These are phyloP conservation scores for Callosobruchus maculatus DNA, from an alignment of 2,888 invertebrate species.

Conservation along the genomic window DNA sequence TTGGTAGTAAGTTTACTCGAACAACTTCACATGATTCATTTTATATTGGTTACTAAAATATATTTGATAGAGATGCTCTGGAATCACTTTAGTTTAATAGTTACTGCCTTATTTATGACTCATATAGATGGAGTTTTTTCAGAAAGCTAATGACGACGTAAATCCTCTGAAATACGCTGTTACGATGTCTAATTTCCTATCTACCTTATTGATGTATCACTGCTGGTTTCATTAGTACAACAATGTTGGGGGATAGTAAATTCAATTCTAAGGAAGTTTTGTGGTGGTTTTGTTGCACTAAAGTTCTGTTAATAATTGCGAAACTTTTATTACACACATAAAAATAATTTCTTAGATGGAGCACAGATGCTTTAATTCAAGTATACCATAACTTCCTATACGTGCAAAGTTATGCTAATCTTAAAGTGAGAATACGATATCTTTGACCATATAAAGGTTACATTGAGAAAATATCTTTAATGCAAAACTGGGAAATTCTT, in stretches of 20 bases:
- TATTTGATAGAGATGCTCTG: constrained; percentile 26
- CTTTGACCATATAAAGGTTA: too few species aligned
- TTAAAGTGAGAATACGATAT: too few species aligned
- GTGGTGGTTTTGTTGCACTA: neutral
- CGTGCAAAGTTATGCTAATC: too few species aligned
- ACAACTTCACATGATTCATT: constrained; percentile 8
- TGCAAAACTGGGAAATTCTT: too few species aligned
- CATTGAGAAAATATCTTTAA: too few species aligned
- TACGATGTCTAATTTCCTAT: neutral
- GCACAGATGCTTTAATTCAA: too few species aligned
- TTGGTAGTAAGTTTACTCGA: neutral
- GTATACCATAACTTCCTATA: too few species aligned
- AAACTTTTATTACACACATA: neutral
- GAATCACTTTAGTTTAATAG: constrained; percentile 28
- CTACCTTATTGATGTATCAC: neutral
- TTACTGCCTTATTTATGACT: constrained; percentile 29
- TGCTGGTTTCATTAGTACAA: neutral
- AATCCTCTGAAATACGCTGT: constrained; percentile 16
- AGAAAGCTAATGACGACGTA: constrained; percentile 16
- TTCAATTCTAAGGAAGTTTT: neutral
- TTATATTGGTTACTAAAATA: constrained; percentile 24
- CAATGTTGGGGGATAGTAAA: neutral
- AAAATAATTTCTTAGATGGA: too few species aligned
- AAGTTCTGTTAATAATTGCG: too few species aligned
- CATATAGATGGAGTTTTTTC: constrained; percentile 24